Conservation (phyloP, 2,113 vertebrate genomes). For the Capreolus pygargus region DNA sequence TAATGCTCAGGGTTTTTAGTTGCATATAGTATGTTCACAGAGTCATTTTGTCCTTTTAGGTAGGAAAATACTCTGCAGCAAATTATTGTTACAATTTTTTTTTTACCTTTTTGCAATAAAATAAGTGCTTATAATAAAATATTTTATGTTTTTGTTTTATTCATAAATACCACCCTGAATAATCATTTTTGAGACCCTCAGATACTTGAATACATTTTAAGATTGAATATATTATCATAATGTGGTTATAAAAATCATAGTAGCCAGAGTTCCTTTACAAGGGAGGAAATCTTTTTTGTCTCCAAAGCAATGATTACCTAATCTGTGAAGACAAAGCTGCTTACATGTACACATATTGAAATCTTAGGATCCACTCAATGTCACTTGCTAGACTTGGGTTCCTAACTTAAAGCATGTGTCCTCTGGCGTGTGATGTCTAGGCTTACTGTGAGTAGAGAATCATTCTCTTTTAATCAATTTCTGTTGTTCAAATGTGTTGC, state of each 20-base stretch:
- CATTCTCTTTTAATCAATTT: neutral
- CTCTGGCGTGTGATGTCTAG: neutral
- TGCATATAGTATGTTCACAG: neutral
- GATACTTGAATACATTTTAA: neutral
- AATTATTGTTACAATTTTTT: neutral
- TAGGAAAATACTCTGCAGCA: neutral
- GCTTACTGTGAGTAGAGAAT: neutral
- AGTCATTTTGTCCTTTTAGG: neutral
- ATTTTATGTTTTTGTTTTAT: constrained; percentile 8
- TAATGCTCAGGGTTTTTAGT: neutral
- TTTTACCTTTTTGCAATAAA: neutral
- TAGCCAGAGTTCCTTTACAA: neutral
- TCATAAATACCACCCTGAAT: neutral
- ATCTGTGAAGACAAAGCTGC: neutral
- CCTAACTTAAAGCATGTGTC: neutral
- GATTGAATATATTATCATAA: neutral
- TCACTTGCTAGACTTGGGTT: neutral
- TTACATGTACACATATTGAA: neutral
- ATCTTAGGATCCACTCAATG: neutral
- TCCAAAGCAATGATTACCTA: neutral
- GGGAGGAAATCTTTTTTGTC: neutral
- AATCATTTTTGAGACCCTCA: neutral
- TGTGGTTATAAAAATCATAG: neutral
- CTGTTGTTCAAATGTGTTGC: neutral
- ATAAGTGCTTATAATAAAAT: neutral